These are phyloP conservation scores for Sceliomorpha sp. DNA, from an alignment of 2,888 invertebrate species.

Conservation along the genomic window DNA sequence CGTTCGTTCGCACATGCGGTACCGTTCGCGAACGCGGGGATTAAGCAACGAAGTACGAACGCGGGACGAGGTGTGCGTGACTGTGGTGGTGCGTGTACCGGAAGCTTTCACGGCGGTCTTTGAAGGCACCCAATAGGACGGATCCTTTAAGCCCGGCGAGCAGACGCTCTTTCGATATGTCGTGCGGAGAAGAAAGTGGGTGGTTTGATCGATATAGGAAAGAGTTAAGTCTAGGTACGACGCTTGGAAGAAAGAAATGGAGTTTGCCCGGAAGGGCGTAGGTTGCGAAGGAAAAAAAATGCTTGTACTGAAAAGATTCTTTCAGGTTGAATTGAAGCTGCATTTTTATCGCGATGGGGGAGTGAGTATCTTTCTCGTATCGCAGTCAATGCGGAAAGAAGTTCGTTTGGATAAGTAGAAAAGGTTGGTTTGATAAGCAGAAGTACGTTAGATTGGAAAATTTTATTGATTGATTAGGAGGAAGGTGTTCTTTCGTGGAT, in stretches of 20 bases:
- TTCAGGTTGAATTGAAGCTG: too few relatives aligned
- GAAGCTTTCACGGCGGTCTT: constrained; percentile 35
- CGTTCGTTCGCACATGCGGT: constrained; percentile 13
- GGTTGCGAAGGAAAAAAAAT: neutral
- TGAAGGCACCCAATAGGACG: constrained; percentile 22
- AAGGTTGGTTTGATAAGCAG: too few relatives aligned
- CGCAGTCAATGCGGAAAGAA: too few relatives aligned
- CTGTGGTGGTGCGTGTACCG: constrained; percentile 24
- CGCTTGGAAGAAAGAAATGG: neutral
- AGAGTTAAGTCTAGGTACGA: constrained; percentile 13
- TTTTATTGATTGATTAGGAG: too few relatives aligned
- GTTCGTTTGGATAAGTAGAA: too few relatives aligned
- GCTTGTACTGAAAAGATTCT: too few relatives aligned
- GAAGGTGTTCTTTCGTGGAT: too few relatives aligned
- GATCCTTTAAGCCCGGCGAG: constrained; percentile 24
- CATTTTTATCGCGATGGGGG: too few relatives aligned
- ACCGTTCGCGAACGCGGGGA: constrained; percentile 12
- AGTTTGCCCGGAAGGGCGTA: constrained; percentile 1
- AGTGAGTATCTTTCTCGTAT: too few relatives aligned
- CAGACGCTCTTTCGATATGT: constrained; percentile 16
- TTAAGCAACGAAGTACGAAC: constrained; percentile 28
- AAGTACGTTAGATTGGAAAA: too few relatives aligned
- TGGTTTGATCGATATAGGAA: constrained; percentile 42
- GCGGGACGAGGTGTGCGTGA: constrained; percentile 24
- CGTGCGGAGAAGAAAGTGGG: constrained; percentile 16